A percentile compares a stretch with the other conserved stretches of the same genome.
These are phyloP conservation scores for Andrena chrysosceles DNA, from an alignment of 2,888 invertebrate species.

Conservation along the genomic window DNA sequence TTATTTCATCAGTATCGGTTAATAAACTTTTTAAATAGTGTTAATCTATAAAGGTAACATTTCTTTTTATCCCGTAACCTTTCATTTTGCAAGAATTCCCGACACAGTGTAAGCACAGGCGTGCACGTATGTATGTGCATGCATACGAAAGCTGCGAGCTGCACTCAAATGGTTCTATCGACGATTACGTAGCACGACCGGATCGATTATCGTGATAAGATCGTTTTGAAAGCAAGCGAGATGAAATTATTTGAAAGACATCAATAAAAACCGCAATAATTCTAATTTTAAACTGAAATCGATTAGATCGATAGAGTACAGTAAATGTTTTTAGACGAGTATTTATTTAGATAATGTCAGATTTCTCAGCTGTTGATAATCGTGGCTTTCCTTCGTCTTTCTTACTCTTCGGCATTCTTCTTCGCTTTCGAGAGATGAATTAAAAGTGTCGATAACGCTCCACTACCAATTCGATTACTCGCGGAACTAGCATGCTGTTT, in stretches of 20 bases:
- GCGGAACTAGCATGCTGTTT: conserved; percentile 5
- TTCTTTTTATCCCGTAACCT: conserved; percentile 33
- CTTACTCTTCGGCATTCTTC: background rate
- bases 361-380: conserved; percentile 23
- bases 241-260: conserved; percentile 16
- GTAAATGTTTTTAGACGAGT: conserved; percentile 17
- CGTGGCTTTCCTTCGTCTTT: conserved; percentile 14
- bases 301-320: conserved; percentile 19
- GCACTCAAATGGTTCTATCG: conserved; percentile 44
- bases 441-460: background rate
- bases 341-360: conserved; percentile 16
- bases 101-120: no score
- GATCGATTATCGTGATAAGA: conserved; percentile 8
- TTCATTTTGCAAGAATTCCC: conserved; percentile 15
- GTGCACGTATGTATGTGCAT: no score
- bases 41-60: conserved; percentile 36
- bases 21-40: conserved; percentile 62
- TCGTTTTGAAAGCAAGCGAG: conserved; percentile 8
- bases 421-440: background rate
- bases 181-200: background rate
- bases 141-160: background rate
- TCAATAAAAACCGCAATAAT: conserved; percentile 16
- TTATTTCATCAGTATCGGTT: conserved; percentile 56
- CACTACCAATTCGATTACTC: conserved; percentile 5
- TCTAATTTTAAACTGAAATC: background rate